These are phyloP conservation scores for Morelia viridis DNA, from an alignment of 2,797 vertebrate genomes.

Conservation along the genomic window DNA sequence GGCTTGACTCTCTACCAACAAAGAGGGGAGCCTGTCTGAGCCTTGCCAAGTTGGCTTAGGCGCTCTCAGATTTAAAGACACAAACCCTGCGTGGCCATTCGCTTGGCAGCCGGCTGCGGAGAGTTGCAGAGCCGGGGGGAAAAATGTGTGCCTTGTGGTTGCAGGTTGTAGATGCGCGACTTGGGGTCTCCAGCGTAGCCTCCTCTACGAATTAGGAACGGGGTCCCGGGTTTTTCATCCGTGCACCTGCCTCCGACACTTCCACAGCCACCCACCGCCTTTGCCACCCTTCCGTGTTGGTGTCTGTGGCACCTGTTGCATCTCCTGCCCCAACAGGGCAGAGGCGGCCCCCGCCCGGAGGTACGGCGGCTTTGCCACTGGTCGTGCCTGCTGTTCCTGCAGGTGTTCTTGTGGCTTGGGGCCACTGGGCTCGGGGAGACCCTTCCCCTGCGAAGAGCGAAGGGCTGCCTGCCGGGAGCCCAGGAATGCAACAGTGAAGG, in stretches of 20 bases:
- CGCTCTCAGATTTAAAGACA: background rate
- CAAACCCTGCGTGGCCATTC: background rate
- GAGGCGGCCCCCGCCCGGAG: too few relatives aligned
- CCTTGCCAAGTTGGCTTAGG: background rate
- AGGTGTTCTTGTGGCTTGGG: too few relatives aligned
- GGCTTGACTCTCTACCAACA: background rate
- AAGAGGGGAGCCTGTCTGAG: background rate
- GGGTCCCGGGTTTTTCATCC: background rate
- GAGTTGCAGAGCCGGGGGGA: rapidly evolving
- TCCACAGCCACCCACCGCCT: background rate
- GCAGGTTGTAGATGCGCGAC: background rate
- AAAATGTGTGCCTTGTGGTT: background rate
- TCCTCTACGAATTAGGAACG: background rate
- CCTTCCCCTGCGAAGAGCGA: too few relatives aligned
- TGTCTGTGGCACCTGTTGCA: too few relatives aligned
- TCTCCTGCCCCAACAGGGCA: too few relatives aligned
- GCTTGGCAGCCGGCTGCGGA: background rate
- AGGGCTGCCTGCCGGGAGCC: too few relatives aligned
- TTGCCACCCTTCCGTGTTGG: too few relatives aligned
- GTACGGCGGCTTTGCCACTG: too few relatives aligned
- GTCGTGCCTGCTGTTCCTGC: too few relatives aligned
- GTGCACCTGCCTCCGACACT: background rate
- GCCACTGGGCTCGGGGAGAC: too few relatives aligned
- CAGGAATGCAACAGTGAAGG: too few relatives aligned
- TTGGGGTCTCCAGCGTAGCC: background rate